These are phyloP conservation scores for Drosophila kanekoi DNA, from an alignment of 2,888 invertebrate species.

Conservation along the genomic window DNA sequence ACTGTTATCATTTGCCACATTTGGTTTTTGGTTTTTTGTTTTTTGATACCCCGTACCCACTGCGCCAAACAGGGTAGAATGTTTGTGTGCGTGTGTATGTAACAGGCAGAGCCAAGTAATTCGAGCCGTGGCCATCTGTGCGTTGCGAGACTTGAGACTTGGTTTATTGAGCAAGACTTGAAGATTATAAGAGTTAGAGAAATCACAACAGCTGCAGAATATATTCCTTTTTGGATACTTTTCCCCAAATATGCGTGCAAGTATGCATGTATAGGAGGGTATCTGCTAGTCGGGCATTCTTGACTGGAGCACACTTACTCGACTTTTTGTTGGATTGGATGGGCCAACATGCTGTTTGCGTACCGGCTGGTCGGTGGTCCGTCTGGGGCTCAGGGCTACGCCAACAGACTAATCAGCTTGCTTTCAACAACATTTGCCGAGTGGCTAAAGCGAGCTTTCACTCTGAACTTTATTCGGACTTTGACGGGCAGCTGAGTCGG, in stretches of 20 bases:
- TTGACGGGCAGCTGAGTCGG: neutral
- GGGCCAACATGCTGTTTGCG: slow-evolving; percentile 4
- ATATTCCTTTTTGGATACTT: too few species aligned
- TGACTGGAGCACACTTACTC: neutral
- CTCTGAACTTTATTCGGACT: neutral
- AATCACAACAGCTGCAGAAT: too few species aligned
- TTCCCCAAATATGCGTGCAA: too few species aligned
- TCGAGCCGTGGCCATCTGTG: too few species aligned
- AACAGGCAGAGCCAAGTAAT: too few species aligned
- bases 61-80: too few species aligned
- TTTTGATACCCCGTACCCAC: neutral
- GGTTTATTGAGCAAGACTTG: too few species aligned
- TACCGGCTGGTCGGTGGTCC: neutral
- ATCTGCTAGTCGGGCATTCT: neutral
- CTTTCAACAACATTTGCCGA: slow-evolving; percentile 8
- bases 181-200: too few species aligned
- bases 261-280: neutral
- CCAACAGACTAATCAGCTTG: slow-evolving; percentile 18
- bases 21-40: slow-evolving; percentile 23
- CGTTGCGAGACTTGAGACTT: too few species aligned
- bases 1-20: slow-evolving; percentile 73
- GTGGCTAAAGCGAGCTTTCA: neutral
- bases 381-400: slow-evolving; percentile 18
- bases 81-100: too few species aligned
- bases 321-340: neutral